A percentile compares a stretch with the other conserved stretches of the same genome.
Evolutionary conservation across 2,888 invertebrate species (phyloP).

Genomic region (Calameuta idolon): DNA sequence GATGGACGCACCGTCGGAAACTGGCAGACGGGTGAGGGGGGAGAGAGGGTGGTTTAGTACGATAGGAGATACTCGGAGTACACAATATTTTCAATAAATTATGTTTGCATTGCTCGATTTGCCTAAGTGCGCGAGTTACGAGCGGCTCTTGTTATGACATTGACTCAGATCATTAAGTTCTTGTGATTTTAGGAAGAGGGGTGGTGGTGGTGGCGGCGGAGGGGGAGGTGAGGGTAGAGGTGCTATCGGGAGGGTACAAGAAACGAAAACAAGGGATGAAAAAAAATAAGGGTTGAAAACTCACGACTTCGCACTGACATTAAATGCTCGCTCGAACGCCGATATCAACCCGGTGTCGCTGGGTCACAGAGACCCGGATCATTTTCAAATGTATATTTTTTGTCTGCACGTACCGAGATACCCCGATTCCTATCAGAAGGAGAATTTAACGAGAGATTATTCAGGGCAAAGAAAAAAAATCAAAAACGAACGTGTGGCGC

Average conservation of each 20-base stretch:
- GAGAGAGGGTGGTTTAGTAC: slow-evolving; percentile 9
- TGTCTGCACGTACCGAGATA: no score
- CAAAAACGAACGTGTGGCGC: no score
- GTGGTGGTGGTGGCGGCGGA: no score
- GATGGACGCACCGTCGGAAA: slow-evolving; percentile 1
- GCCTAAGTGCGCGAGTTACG: background rate
- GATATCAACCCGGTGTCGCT: background rate
- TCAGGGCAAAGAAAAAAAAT: no score
- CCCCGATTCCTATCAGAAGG: no score
- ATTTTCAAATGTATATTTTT: no score
- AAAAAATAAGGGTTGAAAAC: no score
- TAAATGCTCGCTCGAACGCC: background rate
- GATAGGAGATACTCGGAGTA: slow-evolving; percentile 56
- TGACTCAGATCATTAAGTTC: background rate
- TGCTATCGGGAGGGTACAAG: background rate
- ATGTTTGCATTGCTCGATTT: slow-evolving; percentile 47
- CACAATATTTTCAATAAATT: slow-evolving; percentile 62
- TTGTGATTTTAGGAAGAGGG: background rate
- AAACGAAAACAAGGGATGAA: background rate
- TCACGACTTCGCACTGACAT: background rate
- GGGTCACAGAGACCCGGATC: no score
- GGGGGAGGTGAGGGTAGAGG: accelerated
- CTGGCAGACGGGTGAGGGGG: slow-evolving; percentile 14
- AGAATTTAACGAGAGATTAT: no score
- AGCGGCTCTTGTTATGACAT: slow-evolving; percentile 3